Evolutionary conservation across 2,888 invertebrate species (phyloP).

Genomic region (Agonopterix subpropinquella): DNA sequence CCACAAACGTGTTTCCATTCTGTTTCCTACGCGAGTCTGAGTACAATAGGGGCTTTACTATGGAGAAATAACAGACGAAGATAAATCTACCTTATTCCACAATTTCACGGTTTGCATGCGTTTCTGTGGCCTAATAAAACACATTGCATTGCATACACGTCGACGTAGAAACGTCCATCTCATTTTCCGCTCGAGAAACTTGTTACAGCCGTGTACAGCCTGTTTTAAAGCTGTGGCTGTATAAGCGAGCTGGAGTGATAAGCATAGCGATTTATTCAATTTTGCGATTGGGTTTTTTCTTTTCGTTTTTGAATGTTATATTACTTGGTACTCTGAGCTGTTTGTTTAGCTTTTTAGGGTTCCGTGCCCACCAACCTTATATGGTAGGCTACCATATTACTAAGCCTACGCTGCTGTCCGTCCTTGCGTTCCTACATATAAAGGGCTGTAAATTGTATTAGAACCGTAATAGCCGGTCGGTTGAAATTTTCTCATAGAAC

Average conservation of each 20-base stretch:
- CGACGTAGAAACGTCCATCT: conserved; percentile 29
- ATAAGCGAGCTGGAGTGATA: not conserved
- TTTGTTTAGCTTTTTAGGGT: too few species aligned
- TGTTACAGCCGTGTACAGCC: not conserved
- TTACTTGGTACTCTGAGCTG: too few species aligned
- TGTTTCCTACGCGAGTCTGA: not conserved
- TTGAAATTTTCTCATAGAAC: too few species aligned
- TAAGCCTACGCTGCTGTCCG: too few species aligned
- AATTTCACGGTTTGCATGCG: conserved; percentile 1
- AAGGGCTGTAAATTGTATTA: too few species aligned
- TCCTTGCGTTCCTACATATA: too few species aligned
- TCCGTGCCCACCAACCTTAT: too few species aligned
- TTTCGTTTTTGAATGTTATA: too few species aligned
- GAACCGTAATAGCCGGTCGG: too few species aligned
- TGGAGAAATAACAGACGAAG: too few species aligned
- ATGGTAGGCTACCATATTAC: too few species aligned
- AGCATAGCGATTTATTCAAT: not conserved
- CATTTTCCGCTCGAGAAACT: conserved; percentile 44
- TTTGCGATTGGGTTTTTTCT: too few species aligned
- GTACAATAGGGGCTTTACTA: not conserved
- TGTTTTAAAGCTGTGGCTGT: not conserved
- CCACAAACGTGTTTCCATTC: not conserved
- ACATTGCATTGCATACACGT: conserved; percentile 27
- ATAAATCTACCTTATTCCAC: not conserved
- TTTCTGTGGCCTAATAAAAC: conserved; percentile 15